Evolutionary conservation across 1,140 invertebrate genomes (phyloP).

Genomic region (Druon quercuslanigerum): DNA sequence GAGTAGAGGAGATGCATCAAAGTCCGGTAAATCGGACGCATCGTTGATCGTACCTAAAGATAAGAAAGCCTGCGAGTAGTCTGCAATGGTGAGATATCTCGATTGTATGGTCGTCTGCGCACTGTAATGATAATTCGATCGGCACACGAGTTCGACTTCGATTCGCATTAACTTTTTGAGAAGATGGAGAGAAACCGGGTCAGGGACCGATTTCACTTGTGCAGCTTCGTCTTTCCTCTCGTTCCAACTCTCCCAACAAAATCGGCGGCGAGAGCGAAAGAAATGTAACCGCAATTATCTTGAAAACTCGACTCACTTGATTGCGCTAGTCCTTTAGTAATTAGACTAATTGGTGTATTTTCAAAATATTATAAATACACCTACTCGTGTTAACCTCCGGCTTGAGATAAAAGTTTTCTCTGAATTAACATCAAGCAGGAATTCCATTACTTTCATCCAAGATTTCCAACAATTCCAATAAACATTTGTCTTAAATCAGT

Average conservation of each 20-base stretch:
- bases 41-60: slow-evolving; percentile 33
- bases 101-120: slow-evolving; percentile 60
- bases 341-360: no score
- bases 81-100: slow-evolving; percentile 53
- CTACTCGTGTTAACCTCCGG: no score
- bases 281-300: slow-evolving; percentile 37
- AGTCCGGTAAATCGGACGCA: not conserved
- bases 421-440: no score
- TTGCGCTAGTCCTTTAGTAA: no score
- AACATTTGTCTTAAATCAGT: no score
- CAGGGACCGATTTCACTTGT: slow-evolving; percentile 50
- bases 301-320: not conserved
- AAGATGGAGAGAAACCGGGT: slow-evolving; percentile 51
- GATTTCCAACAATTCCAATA: no score
- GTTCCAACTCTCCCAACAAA: slow-evolving; percentile 30
- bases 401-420: no score
- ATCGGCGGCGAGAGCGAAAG: slow-evolving; percentile 32
- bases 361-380: no score
- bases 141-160: slow-evolving; percentile 41
- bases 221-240: slow-evolving; percentile 38
- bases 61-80: slow-evolving; percentile 45
- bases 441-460: no score
- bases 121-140: slow-evolving; percentile 58
- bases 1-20: slow-evolving; percentile 19
- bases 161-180: slow-evolving; percentile 49